Evolutionary conservation across 2,888 invertebrate species (phyloP).

Genomic region (Chrysotoxum bicinctum): DNA sequence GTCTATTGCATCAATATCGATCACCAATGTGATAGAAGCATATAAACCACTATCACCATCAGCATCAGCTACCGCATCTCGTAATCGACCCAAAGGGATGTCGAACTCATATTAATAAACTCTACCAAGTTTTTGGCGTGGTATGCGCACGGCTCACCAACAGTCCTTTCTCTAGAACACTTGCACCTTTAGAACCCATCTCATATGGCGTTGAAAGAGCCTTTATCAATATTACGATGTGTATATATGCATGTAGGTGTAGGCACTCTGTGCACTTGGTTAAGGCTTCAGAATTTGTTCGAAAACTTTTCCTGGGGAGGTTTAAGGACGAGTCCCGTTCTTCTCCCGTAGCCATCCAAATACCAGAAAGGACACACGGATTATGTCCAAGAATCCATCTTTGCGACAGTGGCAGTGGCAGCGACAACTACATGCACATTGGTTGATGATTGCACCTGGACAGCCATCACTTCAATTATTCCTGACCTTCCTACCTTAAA

Average conservation of each 20-base stretch:
- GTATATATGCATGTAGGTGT: neutral
- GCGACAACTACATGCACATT: constrained; percentile 6
- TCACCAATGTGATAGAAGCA: constrained; percentile 17
- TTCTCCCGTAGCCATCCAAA: neutral
- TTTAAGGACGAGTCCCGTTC: neutral
- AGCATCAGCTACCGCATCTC: constrained; percentile 23
- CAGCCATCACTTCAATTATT: constrained; percentile 69
- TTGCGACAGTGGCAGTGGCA: constrained; percentile 11
- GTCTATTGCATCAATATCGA: constrained; percentile 35
- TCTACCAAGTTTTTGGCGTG: constrained; percentile 9
- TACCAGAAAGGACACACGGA: constrained; percentile 4
- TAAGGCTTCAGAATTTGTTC: constrained; percentile 3
- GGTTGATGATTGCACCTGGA: constrained; percentile 47
- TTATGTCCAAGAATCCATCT: constrained; percentile 38
- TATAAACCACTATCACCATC: constrained; percentile 27
- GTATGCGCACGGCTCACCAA: neutral
- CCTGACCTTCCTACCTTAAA: constrained; percentile 52
- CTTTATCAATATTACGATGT: neutral
- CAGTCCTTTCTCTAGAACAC: neutral
- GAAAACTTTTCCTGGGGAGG: neutral
- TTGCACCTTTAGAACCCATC: neutral
- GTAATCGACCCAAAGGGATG: constrained; percentile 37
- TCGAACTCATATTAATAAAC: constrained; percentile 49
- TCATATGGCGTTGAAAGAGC: neutral
- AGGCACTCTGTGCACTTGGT: neutral